Percentiles rank a stretch among this genome's conserved stretches.
Conservation (phyloP, 2,113 vertebrate species). For the Cyanocitta stelleri region DNA sequence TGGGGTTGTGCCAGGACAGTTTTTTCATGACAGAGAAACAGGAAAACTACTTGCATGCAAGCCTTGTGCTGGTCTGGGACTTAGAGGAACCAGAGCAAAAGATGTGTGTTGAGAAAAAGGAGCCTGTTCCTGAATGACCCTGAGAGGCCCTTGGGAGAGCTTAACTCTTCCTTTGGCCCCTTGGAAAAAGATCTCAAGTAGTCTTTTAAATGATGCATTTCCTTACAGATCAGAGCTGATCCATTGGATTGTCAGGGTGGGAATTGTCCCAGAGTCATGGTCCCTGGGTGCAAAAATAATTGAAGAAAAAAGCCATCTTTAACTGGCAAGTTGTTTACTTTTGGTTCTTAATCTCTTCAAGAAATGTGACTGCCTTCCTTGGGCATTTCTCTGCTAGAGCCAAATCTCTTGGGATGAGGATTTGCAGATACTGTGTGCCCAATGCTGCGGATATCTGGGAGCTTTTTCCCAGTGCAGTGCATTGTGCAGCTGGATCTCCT, state of each 20-base stretch:
- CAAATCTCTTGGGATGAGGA: not conserved
- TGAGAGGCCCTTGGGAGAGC: not conserved
- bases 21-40: not conserved
- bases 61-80: not conserved
- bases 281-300: not conserved
- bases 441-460: not conserved
- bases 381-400: not conserved
- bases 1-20: not conserved
- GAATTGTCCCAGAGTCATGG: not conserved
- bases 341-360: not conserved
- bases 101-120: not conserved
- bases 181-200: not conserved
- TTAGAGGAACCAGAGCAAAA: not conserved
- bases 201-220: not conserved
- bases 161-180: not conserved
- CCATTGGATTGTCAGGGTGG: not conserved
- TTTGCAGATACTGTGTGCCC: not conserved
- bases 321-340: not conserved
- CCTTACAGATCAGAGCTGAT: not conserved
- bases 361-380: not conserved
- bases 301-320: not conserved
- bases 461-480: not conserved
- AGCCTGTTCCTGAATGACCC: not conserved
- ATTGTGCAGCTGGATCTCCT: not conserved
- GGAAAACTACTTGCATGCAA: not conserved